Conservation (phyloP, 2,797 vertebrate genomes). For the Scleropages formosus region DNA sequence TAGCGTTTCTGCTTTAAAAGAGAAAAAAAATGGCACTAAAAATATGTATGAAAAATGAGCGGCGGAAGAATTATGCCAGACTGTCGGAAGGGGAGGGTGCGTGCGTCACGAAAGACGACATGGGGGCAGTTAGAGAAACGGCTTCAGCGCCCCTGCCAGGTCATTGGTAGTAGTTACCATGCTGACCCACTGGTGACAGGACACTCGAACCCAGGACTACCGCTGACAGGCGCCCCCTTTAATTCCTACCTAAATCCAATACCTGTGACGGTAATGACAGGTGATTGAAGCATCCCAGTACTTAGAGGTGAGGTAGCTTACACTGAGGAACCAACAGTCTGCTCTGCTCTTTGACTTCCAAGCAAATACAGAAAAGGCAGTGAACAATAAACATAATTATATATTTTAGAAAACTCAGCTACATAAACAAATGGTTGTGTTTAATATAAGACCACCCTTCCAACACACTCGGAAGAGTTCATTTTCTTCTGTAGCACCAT, state of each 20-base stretch:
- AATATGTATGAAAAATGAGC: constrained; percentile 5
- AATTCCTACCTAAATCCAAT: constrained; percentile 62
- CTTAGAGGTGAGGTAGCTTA: constrained; percentile 74
- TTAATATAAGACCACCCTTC: constrained; percentile 22
- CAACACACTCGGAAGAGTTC: constrained; percentile 26
- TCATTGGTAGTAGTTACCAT: constrained; percentile 46
- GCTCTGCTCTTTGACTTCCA: constrained; percentile 12
- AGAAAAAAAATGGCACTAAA: constrained; percentile 14
- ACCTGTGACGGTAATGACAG: constrained; percentile 55
- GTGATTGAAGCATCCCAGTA: constrained; percentile 52
- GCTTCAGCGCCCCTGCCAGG: background rate
- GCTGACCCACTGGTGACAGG: constrained; percentile 48
- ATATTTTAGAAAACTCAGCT: background rate
- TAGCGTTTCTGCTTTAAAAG: background rate
- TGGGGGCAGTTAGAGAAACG: constrained; percentile 38
- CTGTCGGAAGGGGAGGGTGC: constrained; percentile 42
- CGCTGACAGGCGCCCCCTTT: constrained; percentile 42
- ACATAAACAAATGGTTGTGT: constrained; percentile 39
- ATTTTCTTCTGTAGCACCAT: constrained; percentile 72
- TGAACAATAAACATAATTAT: background rate
- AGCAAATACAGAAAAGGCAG: constrained; percentile 7
- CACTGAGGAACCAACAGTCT: constrained; percentile 69
- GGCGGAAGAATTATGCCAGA: background rate
- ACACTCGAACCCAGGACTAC: constrained; percentile 54
- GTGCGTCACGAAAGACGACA: constrained; percentile 62